These are phyloP conservation scores for Enhydra lutris DNA, from an alignment of 2,113 vertebrate species.

Conservation along the genomic window DNA sequence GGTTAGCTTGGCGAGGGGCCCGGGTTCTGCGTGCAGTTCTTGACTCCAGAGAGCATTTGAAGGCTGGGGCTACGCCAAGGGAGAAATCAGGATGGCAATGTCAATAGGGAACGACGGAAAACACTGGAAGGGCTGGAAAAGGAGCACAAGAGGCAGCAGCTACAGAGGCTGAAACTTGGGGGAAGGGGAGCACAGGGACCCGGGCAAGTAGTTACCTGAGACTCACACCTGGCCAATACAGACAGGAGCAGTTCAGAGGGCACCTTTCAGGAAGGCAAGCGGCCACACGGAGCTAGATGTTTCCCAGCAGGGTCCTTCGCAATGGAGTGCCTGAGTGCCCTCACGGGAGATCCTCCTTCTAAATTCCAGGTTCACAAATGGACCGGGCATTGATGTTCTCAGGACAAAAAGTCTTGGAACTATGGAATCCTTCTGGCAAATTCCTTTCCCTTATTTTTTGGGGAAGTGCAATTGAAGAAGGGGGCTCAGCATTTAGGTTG, in stretches of 20 bases:
- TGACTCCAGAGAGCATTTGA: background rate
- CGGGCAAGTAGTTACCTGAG: background rate
- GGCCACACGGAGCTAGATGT: accelerated
- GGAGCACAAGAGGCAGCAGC: background rate
- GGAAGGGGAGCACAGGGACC: too few relatives aligned
- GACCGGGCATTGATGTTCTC: background rate
- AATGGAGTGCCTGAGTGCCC: accelerated
- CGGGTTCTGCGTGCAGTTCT: background rate
- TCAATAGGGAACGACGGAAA: background rate
- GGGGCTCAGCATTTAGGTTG: background rate
- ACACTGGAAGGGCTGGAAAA: background rate
- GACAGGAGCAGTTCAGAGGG: background rate
- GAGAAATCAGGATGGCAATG: background rate
- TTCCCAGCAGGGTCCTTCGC: background rate
- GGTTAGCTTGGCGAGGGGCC: background rate
- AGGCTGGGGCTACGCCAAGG: background rate
- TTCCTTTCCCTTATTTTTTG: background rate
- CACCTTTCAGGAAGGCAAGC: background rate
- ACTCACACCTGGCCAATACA: background rate
- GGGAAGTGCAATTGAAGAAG: background rate
- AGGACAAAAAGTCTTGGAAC: background rate
- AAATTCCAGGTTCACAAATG: background rate
- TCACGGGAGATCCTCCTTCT: background rate
- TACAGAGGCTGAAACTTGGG: background rate
- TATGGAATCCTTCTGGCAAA: background rate